Evolutionary conservation across 2,888 invertebrate species (phyloP).

Genomic region (Cataglyphis albicans): DNA sequence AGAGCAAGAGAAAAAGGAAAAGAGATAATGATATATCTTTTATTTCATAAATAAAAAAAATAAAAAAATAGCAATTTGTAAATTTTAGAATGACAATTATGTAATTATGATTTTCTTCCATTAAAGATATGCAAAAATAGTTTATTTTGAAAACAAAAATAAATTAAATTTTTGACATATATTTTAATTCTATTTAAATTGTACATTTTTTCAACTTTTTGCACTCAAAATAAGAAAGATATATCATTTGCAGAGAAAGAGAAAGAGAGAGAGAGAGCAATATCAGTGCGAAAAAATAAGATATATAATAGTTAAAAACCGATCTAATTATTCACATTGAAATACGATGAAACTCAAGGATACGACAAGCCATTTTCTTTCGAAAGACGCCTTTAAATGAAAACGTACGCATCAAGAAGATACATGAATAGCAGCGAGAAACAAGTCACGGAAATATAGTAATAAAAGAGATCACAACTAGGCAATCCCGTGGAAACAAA

Average conservation of each 20-base stretch:
- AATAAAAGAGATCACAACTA: constrained; percentile 71
- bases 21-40: no score
- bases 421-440: constrained; percentile 53
- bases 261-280: background rate
- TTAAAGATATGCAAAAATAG: no score
- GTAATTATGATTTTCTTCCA: no score
- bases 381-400: constrained; percentile 15
- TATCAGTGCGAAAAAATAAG: background rate
- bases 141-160: no score
- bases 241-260: background rate
- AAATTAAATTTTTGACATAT: no score
- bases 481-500: constrained; percentile 76
- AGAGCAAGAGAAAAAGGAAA: background rate
- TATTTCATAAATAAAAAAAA: no score
- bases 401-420: constrained; percentile 50
- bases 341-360: constrained; percentile 3
- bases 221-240: background rate
- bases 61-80: no score
- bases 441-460: constrained; percentile 62
- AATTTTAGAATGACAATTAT: no score
- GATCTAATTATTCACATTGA: background rate
- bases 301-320: background rate
- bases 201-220: no score
- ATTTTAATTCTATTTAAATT: no score
- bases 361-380: constrained; percentile 2